Percentiles rank a stretch among this genome's conserved stretches.
These are phyloP conservation scores for Eclectus roratus DNA, from an alignment of 2,113 vertebrate species.

Conservation along the genomic window DNA sequence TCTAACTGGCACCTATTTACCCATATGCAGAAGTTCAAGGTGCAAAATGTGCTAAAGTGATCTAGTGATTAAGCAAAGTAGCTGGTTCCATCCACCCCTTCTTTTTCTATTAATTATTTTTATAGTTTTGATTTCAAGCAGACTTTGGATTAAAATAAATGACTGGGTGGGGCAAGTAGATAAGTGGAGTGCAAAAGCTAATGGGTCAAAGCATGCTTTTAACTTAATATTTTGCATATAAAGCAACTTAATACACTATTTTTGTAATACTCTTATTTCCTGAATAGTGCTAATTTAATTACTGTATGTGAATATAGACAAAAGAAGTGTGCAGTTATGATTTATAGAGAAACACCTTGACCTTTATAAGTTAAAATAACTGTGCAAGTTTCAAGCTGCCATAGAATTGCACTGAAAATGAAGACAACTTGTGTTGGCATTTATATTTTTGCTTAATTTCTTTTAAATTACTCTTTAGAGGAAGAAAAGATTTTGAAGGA, in stretches of 20 bases:
- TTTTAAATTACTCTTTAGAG: constrained; percentile 1
- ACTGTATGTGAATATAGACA: constrained; percentile 37
- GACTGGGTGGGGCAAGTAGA: constrained; percentile 55
- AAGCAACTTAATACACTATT: constrained; percentile 57
- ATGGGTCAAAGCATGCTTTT: constrained; percentile 61
- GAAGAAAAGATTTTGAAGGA: not conserved
- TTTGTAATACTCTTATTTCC: constrained; percentile 55
- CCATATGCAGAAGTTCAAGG: constrained; percentile 39
- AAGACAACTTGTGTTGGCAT: constrained; percentile 7
- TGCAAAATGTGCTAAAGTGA: constrained; percentile 55
- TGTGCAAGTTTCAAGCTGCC: constrained; percentile 20
- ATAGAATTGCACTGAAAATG: constrained; percentile 40
- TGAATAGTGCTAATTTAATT: constrained; percentile 68
- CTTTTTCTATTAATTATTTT: constrained; percentile 56
- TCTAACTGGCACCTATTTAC: constrained; percentile 53
- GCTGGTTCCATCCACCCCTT: constrained; percentile 44
- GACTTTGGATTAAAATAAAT: constrained; percentile 68
- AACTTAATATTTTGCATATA: constrained; percentile 66
- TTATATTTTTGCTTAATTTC: not conserved
- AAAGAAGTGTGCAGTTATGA: constrained; percentile 56
- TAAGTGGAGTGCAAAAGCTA: constrained; percentile 49
- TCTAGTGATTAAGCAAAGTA: constrained; percentile 72
- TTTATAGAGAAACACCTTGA: constrained; percentile 64
- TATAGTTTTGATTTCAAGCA: constrained; percentile 57
- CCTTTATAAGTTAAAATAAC: constrained; percentile 69